A percentile compares a stretch with the other conserved stretches of the same genome.
These are phyloP conservation scores for Drosophila teissieri DNA, from an alignment of 1,140 invertebrate genomes.

Conservation along the genomic window DNA sequence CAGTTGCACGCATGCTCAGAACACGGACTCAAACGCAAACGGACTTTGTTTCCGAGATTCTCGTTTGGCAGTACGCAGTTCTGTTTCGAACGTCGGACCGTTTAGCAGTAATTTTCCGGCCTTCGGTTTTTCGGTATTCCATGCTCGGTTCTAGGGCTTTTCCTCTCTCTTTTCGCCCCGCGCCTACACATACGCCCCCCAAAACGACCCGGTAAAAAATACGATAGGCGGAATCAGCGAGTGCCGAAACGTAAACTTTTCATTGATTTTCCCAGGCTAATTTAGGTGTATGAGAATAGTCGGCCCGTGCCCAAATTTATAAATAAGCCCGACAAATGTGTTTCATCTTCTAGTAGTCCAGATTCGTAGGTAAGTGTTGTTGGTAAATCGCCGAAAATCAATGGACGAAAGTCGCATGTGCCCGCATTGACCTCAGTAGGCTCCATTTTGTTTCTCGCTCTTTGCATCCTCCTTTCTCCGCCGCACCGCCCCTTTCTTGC, in stretches of 20 bases:
- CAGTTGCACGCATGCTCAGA: conserved; percentile 65
- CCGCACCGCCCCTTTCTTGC: neutral
- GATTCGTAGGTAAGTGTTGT: conserved; percentile 36
- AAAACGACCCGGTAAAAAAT: conserved; percentile 47
- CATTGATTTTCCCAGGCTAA: conserved; percentile 60
- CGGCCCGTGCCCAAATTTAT: conserved; percentile 23
- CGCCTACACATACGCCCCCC: conserved; percentile 1
- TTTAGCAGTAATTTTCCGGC: conserved; percentile 60
- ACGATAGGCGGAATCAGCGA: conserved; percentile 33
- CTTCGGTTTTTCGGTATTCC: conserved; percentile 64
- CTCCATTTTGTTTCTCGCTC: conserved; percentile 27
- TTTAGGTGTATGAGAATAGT: conserved; percentile 37
- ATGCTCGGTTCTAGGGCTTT: conserved; percentile 53
- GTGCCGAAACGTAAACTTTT: conserved; percentile 58
- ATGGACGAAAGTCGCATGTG: conserved; percentile 40
- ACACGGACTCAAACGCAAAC: conserved; percentile 40
- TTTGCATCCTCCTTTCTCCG: neutral
- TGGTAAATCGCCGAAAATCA: conserved; percentile 33
- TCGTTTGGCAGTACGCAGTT: conserved; percentile 48
- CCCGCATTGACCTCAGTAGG: conserved; percentile 51
- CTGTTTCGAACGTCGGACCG: conserved; percentile 66
- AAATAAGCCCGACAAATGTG: conserved; percentile 46
- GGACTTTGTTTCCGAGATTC: conserved; percentile 29
- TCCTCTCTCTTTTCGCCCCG: conserved; percentile 21
- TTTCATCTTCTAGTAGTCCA: conserved; percentile 49